Evolutionary conservation across 2,113 vertebrate genomes (phyloP), one percentile per base, ranked within the genome.

Genomic region (Scortum barcoo): DNA sequence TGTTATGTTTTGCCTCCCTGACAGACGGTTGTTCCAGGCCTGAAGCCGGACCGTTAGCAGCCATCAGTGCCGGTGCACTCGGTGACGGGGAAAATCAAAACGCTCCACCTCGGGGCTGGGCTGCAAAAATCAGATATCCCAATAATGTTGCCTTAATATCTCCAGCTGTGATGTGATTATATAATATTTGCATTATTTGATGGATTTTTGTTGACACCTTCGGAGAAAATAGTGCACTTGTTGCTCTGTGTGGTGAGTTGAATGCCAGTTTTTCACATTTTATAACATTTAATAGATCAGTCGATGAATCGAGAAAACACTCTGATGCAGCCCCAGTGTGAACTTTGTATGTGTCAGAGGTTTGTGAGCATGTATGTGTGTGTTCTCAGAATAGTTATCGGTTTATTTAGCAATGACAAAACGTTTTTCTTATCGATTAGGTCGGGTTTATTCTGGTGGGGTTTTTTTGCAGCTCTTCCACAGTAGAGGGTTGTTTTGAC

Each of bases 1-100:
- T 74, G 63, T 58, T 46, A n/a, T n/a, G n/a, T n/a, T n/a, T n/a
- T n/a, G n/a, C n/a, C n/a, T n/a, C 57, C 70, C 75, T 74, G 56
- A 80, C 24, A 74, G 76, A 85, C 83, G 16, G 72, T 72, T 76
- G 28, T 87, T 83, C 74, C 73, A 78, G 76, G 82, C 85, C 69
- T 16, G 73, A 38, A 80, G 72, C 72, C 79, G 78, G 78, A 65
- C 54, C n/a, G 17, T 68, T 24, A 5, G 54, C 76, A 71, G 36
- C 33, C 10, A 11, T 67, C 84, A 57, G 57, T 51, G 13, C 65
- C 71, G 16, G 66, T 76, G 26, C 74, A 30, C 56, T 51, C 2
- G 17, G 19, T 24, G 26, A 0, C 28, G 61, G 12, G 44, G 33
- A 56, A 67, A 14, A 83, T 76, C 6, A 40, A 60, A 73, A 22